Base-by-base conservation (phyloP, 2,888 invertebrate species). In the Orthosia gracilis region DNA sequence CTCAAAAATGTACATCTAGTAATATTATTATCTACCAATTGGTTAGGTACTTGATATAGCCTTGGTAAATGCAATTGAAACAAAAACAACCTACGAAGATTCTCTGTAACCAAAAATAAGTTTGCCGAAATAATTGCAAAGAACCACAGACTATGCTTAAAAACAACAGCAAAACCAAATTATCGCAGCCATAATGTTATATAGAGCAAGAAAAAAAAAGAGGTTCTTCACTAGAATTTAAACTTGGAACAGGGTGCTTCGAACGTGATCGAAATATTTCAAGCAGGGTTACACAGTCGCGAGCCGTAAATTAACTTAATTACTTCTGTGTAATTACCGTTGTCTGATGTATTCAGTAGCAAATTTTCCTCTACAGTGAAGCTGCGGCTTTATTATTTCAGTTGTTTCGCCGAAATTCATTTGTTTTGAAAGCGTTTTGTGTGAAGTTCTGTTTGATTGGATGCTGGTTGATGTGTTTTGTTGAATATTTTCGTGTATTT, bases 291-390 rank as follows among this genome's bases (percentile, higher is more conserved):
- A 62, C 62, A 81, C 73, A 80, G 75, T 86, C 69, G 68, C 61
- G 71, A 69, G 64, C 45, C 63, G 76, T 82, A 79, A 86, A 82
- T 82, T 86, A 69, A 78, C 76, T 76, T 86, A 86, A 85, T 86
- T 85, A 79, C 82, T 62, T 69, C 78, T 68, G 73, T 57, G 57
- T 86, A 85, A 84, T 85, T 84, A 83, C 77, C 72, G 68, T 64
- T 71, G 78, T 71, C 82, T 81, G 84, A 84, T 71, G 79, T 84
- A 82, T 85, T 78, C 58, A 66, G 68, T 63, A 69, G 70, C 62
- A 59, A 84, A 84, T 84, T 80, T 62, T 57, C 65, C 69, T 74
- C 61, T 40, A 62, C 63, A 54, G 68, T 66, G 26, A 57, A 71
- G 62, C 62, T 31, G n/a, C 3, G 65, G 68, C 15, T 59, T 71